Conservation (phyloP, 2,797 vertebrate species). For the Poeciliopsis turneri region DNA sequence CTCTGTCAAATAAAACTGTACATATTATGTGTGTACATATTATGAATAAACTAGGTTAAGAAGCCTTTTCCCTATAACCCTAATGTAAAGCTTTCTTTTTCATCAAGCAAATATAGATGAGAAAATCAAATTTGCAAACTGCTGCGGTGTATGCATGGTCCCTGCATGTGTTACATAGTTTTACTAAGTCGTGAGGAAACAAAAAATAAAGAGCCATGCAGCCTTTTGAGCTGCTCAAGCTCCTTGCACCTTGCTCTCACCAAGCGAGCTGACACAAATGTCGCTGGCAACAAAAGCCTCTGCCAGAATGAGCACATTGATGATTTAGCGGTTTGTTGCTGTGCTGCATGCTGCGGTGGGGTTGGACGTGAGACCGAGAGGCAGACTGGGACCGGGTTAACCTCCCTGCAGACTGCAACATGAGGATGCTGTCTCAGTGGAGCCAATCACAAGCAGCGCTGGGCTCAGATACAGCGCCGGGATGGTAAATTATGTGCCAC, state of each 20-base stretch:
- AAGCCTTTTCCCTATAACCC: neutral
- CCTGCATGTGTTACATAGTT: neutral
- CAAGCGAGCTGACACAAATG: constrained; percentile 42
- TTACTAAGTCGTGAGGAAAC: constrained; percentile 4
- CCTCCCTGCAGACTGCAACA: constrained; percentile 35
- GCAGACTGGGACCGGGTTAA: constrained; percentile 8
- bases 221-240: constrained; percentile 43
- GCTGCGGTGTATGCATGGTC: neutral
- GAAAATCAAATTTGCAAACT: neutral
- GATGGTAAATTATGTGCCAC: constrained; percentile 45
- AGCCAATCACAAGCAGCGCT: constrained; percentile 37
- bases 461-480: constrained; percentile 22
- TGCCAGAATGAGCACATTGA: constrained; percentile 39
- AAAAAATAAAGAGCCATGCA: constrained; percentile 18
- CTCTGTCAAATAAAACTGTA: constrained; percentile 28
- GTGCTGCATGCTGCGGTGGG: constrained; percentile 34
- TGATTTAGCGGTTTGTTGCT: constrained; percentile 61
- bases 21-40: constrained; percentile 4
- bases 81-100: neutral
- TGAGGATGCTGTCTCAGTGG: constrained; percentile 43
- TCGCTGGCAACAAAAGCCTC: constrained; percentile 15
- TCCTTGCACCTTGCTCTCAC: constrained; percentile 28
- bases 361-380: constrained; percentile 14
- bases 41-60: neutral
- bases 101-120: constrained; percentile 2